Conservation (phyloP, 2,113 vertebrate species). For the Herpetotheres cachinnans region DNA sequence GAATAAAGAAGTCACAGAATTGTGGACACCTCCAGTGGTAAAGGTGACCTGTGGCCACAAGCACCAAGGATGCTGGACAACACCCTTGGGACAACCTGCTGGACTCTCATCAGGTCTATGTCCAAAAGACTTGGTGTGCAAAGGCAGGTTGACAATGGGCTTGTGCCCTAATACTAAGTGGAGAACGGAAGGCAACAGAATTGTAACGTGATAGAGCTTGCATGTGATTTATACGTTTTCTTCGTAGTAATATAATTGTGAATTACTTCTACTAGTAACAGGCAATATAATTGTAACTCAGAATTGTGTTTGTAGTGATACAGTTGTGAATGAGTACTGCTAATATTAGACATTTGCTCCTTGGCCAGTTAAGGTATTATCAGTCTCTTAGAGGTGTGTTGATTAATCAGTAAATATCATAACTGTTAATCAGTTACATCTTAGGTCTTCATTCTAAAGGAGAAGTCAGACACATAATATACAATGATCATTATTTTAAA, state of each 20-base stretch:
- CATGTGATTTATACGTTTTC: neutral
- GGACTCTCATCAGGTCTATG: neutral
- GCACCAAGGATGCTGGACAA: neutral
- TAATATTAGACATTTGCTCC: neutral
- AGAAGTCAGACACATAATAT: neutral
- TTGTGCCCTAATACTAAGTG: neutral
- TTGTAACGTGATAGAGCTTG: neutral
- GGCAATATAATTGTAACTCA: neutral
- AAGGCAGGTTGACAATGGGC: neutral
- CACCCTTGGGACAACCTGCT: neutral
- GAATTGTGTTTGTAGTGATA: neutral
- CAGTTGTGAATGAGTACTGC: neutral
- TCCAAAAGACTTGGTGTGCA: neutral
- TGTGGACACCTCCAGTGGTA: neutral
- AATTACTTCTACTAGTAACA: neutral
- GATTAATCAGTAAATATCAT: neutral
- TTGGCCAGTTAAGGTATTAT: neutral
- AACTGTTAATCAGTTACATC: neutral
- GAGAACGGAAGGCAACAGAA: neutral
- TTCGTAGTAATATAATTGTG: neutral
- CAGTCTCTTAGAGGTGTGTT: neutral
- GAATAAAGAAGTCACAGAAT: too few species aligned
- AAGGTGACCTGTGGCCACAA: neutral
- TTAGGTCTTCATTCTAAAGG: neutral
- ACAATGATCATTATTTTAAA: neutral